Base-by-base conservation (phyloP, 2,113 vertebrate genomes). In the Mesoclemmys tuberculata region DNA sequence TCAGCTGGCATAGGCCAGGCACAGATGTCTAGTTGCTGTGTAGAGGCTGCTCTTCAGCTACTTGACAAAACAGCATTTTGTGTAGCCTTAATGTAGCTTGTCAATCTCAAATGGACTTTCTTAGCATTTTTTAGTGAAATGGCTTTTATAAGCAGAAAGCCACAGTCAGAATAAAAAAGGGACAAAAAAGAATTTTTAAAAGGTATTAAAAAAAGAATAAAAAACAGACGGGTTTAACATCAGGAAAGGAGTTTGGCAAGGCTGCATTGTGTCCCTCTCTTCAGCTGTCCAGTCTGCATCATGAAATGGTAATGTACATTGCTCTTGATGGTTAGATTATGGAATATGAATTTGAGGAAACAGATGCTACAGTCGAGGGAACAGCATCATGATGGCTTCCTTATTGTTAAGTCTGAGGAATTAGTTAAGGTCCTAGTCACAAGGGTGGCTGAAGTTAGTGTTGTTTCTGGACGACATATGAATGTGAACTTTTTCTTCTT, bases 261-360 rank as follows among this genome's bases (percentile, higher is more conserved):
- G 48, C 61, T 71, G 44, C 8, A 19, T 56, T 92, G 55, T 82
- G 48, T 74, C 77, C 80, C 22, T 56, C 52, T 77, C 51, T 94
- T 29, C 85, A 84, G 84, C 80, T 82, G 77, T 80, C 71, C 78
- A 92, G 80, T 41, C 0, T 1, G 31, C 68, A 11, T 7, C 84
- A 55, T 11, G 93, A 87, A 89, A 88, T 13, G 5, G 46, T 74
- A 58, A 82, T 6, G 48, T 27, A 3, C 75, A 27, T 64, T 77
- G 52, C 56, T 87, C 54, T 80, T 80, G 14, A 61, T 80, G 55
- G n/a, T 84, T 79, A 71, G 26, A 86, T 64, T 49, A 79, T 29
- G 48, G 80, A 84, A 19, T 27, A 38, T 52, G 80, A 90, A 64
- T 93, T 38, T 92, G 80, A 96, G 82, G 90, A 88, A 95, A 86